Evolutionary conservation across 1,140 invertebrate genomes (phyloP), one percentile per base, ranked within the genome.

Genomic region (Drosophila arawakana): DNA sequence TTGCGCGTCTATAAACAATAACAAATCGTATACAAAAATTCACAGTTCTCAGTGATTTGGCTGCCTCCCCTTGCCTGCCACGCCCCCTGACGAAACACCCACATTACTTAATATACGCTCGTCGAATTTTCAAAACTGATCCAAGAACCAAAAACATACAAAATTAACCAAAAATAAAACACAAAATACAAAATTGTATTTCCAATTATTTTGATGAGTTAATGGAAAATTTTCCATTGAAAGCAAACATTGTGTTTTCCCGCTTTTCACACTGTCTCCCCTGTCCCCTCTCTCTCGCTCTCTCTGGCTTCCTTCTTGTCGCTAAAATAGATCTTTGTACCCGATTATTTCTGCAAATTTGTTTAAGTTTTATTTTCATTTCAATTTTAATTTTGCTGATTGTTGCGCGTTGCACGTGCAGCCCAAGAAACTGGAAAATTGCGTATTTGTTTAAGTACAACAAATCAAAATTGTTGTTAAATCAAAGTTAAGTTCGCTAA

Each of bases 281-380:
- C 15, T 2, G 0, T 44, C 11, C 43, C 43, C 15, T 47, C 44
- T 21, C 7, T 47, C 13, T 47, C 13, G 2, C 41, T 44, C 41
- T 44, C 41, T 44, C n/a, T 15, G 13, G 5, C 44, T 47, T 7
- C 8, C 15, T 47, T 47, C 44, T 18, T 2, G 7, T 9, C 7
- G 13, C 7, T 11, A 2, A 18, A 47, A 47, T 21, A 47, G 41
- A 60, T 25, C 7, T 39, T 41, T 59, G 70, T 15, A 25, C 62
- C 15, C 58, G 54, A 68, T 81, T 81, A 78, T 80, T 84, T 83
- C 61, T 57, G 65, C 62, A 65, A 83, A 80, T 83, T 88, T 89
- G 84, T 89, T 88, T 30, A 30, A 72, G 77, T 86, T 89, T 88
- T 84, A 80, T 88, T 88, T 69, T 88, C 82, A 88, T 89, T 84